Base-by-base conservation (phyloP, 2,113 vertebrate species). In the Ciconia boyciana region DNA sequence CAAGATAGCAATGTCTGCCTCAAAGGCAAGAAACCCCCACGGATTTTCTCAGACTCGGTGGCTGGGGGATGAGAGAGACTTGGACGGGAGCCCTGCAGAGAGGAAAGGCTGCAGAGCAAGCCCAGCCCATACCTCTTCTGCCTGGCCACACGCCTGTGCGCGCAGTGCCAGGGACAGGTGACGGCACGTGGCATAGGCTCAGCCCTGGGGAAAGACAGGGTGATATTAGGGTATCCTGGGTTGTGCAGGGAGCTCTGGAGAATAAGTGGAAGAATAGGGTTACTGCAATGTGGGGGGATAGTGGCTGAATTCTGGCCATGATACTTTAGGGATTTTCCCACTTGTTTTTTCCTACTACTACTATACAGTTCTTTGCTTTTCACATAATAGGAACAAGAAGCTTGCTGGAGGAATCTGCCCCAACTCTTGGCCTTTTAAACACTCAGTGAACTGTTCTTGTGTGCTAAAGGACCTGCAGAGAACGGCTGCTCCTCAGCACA, bases 81-180 rank as follows among this genome's bases (percentile, higher is more conserved):
- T 89, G 69, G 81, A 36, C 9, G 13, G 28, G 57, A 85, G 74
- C 24, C 19, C 21, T 83, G 44, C 8, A 75, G 72, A 78, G 39
- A 65, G 4, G 7, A 70, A 66, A 84, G 28, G n/a, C 48, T 87
- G 29, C 12, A 49, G 44, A 29, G 8, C 2, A 5, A 85, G 34
- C 9, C 26, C 65, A 83, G 36, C 24, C 44, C 15, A 1, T 43
- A 28, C 6, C 2, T 58, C 24, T 82, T 75, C 75, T n/a, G 3
- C 25, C 31, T 84, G 69, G 46, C 29, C 60, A 51, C 32, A 70
- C 0, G 3, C 17, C 9, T 46, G 18, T 61, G 39, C 0, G 0
- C 18, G 79, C 36, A 7, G 11, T 32, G 7, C n/a, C 5, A 4
- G 26, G 9, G 9, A 62, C 0, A 0, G 26, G 20, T 25, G 64